phyloP scores from a whole-genome alignment of 2,888 invertebrate genomes.

The Elegia similella region DNA sequence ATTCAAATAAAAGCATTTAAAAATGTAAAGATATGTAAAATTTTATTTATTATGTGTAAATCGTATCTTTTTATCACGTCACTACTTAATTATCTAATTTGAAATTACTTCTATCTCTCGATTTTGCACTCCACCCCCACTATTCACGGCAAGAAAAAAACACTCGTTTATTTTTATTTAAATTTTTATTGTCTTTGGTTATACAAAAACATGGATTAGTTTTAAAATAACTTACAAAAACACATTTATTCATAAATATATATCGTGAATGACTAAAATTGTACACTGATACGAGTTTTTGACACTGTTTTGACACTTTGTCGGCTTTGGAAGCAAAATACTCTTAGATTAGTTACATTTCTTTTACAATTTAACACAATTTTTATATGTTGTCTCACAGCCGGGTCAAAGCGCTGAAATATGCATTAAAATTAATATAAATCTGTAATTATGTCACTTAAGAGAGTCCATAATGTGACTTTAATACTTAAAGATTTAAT shows the following conservation, averaged over 20 bases:
- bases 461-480: too few relatives aligned
- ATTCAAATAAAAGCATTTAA: too few relatives aligned
- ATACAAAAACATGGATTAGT: slow-evolving; percentile 82
- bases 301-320: slow-evolving; percentile 34
- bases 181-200: slow-evolving; percentile 82
- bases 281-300: slow-evolving; percentile 65
- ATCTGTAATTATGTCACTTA: background rate
- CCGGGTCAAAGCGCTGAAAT: background rate
- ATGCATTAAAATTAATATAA: background rate
- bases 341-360: slow-evolving; percentile 28
- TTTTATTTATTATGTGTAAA: too few relatives aligned
- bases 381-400: background rate
- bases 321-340: slow-evolving; percentile 23
- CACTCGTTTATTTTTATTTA: slow-evolving; percentile 61
- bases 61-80: too few relatives aligned
- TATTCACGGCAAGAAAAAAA: background rate
- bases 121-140: background rate
- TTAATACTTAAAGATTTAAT: too few relatives aligned
- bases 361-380: background rate
- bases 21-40: too few relatives aligned
- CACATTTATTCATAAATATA: slow-evolving; percentile 75
- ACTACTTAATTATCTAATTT: too few relatives aligned
- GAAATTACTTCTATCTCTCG: too few relatives aligned
- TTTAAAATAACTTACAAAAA: slow-evolving; percentile 81
- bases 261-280: slow-evolving; percentile 65